These are phyloP conservation scores for Gnatocerus cornutus DNA, from an alignment of 2,888 invertebrate genomes.

Conservation along the genomic window DNA sequence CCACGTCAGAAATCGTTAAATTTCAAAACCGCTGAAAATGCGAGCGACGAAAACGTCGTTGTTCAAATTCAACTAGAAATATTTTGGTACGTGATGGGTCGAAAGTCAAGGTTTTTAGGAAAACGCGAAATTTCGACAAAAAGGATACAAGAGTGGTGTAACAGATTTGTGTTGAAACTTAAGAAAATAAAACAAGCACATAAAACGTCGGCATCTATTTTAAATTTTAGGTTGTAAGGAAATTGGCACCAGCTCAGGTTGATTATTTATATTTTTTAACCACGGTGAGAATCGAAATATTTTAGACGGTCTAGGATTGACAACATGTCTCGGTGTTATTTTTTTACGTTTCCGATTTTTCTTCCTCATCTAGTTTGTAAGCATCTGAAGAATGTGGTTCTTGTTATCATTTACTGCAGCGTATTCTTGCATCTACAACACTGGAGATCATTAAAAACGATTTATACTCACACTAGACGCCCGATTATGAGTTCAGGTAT, in stretches of 20 bases:
- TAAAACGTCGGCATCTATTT: slow-evolving; percentile 22
- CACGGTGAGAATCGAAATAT: slow-evolving; percentile 14
- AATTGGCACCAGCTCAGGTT: slow-evolving; percentile 28
- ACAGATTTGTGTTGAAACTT: too few relatives aligned
- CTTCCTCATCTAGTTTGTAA: slow-evolving; percentile 15
- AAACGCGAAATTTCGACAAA: too few relatives aligned
- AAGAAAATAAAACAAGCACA: too few relatives aligned
- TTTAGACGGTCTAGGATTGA: not conserved
- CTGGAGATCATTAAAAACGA: slow-evolving; percentile 18
- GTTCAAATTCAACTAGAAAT: too few relatives aligned
- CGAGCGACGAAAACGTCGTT: not conserved
- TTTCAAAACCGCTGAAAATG: slow-evolving; percentile 6
- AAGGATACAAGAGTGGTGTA: too few relatives aligned
- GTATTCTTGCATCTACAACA: slow-evolving; percentile 30
- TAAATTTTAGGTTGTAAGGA: slow-evolving; percentile 36
- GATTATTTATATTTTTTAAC: slow-evolving; percentile 38
- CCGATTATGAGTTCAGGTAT: slow-evolving; percentile 2
- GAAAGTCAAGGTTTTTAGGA: too few relatives aligned
- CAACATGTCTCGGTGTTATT: not conserved
- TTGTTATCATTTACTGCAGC: slow-evolving; percentile 32
- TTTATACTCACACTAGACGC: slow-evolving; percentile 17
- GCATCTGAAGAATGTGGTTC: slow-evolving; percentile 44
- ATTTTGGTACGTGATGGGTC: too few relatives aligned
- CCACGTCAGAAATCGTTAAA: slow-evolving; percentile 6
- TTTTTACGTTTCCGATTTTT: slow-evolving; percentile 21